Conservation (phyloP, 2,888 invertebrate genomes). For the Trichopoda pennipes region DNA sequence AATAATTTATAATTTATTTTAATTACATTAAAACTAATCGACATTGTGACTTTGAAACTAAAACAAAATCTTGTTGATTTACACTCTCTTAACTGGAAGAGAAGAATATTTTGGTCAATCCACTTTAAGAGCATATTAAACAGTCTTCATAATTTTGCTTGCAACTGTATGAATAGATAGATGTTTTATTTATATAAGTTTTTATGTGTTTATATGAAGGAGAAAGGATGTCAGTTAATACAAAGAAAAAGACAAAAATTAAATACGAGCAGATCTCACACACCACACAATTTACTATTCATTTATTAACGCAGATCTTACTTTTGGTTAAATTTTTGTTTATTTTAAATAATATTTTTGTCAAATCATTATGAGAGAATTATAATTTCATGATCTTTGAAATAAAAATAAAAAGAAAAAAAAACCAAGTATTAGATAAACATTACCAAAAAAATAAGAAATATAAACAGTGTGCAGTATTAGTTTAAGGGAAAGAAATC, state of each 20-base stretch:
- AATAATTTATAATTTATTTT: too few relatives aligned
- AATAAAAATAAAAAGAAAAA: constrained; percentile 10
- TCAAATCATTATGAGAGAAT: constrained; percentile 71
- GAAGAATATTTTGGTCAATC: too few relatives aligned
- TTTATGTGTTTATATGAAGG: constrained; percentile 9
- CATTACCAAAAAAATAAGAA: constrained; percentile 34
- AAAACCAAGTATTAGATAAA: constrained; percentile 61
- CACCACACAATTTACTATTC: constrained; percentile 10
- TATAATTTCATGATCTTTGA: constrained; percentile 72
- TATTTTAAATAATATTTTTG: constrained; percentile 68
- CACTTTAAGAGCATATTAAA: too few relatives aligned
- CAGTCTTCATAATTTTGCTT: too few relatives aligned
- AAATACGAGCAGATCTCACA: constrained; percentile 35
- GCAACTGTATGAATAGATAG: neutral
- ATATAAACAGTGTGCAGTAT: constrained; percentile 32
- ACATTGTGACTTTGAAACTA: too few relatives aligned
- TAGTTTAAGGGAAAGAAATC: neutral
- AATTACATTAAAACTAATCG: too few relatives aligned
- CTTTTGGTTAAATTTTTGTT: constrained; percentile 65
- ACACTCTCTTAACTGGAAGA: too few relatives aligned
- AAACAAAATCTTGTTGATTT: too few relatives aligned
- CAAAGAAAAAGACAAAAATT: constrained; percentile 29
- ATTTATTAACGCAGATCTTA: constrained; percentile 41
- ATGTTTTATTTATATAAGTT: constrained; percentile 1
- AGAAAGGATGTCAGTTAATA: constrained; percentile 61